Base-by-base conservation (phyloP, 2,888 invertebrate species). In the Acronicta alni region DNA sequence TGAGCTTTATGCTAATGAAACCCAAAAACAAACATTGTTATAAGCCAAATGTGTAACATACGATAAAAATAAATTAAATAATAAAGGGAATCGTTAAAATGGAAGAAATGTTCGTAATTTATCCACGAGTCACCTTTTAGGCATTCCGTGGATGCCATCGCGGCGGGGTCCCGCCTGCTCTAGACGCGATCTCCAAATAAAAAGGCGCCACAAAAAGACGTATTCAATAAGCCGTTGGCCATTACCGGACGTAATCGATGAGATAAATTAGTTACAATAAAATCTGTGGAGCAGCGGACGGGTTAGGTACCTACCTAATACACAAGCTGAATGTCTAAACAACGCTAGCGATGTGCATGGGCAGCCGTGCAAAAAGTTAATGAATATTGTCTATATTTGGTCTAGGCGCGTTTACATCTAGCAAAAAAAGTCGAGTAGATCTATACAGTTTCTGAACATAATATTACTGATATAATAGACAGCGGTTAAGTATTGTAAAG, bases 81-180 rank as follows among this genome's bases (percentile, higher is more conserved):
- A 93, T 94, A 93, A 93, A 92, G 89, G 88, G 91, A 89, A 92
- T 94, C 94, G 92, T 94, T 94, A 94, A 94, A 94, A 94, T 91
- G 89, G 89, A 92, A 91, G 92, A 94, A 93, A 94, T 93, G 91
- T 89, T 83, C 86, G 93, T 94, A 93, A 94, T 94, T 93, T 94
- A 94, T 94, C 91, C 93, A 87, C 89, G 89, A 93, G 93, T 93
- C 94, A 94, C 94, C 94, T 94, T 92, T 93, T 90, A 89, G 87
- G 90, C 92, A 94, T 94, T 92, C 93, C 93, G 87, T 86, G 88
- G 91, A 93, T 94, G 89, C 93, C 93, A 81, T 83, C 93, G 81
- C 93, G 87, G 85, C 93, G 93, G 94, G 93, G 91, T 80, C 88
- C 80, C 91, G 84, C 79, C 82, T 86, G 89, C 89, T 91, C 89